These are phyloP conservation scores for Syrphus vitripennis DNA, from an alignment of 2,888 invertebrate species.

Conservation along the genomic window DNA sequence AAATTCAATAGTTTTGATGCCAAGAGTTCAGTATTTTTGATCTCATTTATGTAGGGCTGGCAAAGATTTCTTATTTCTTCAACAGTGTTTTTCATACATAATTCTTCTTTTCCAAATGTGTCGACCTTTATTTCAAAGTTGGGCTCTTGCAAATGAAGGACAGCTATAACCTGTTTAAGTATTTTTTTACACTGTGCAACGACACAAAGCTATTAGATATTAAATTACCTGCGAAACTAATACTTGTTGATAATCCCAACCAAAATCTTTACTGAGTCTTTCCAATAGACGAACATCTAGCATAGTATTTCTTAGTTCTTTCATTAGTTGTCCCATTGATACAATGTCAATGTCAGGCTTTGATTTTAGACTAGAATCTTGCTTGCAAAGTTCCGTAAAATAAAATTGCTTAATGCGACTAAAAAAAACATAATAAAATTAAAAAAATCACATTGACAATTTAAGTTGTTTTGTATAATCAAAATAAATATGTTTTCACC, in stretches of 20 bases:
- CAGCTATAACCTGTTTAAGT: slow-evolving; percentile 74
- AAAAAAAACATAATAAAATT: background rate
- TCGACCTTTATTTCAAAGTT: slow-evolving; percentile 78
- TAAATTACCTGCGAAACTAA: slow-evolving; percentile 77
- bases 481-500: slow-evolving; percentile 69
- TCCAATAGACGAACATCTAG: slow-evolving; percentile 78
- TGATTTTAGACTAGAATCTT: slow-evolving; percentile 77
- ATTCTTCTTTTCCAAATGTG: slow-evolving; percentile 79
- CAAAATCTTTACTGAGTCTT: slow-evolving; percentile 79
- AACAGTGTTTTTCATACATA: slow-evolving; percentile 76
- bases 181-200: background rate
- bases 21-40: slow-evolving; percentile 78
- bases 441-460: background rate
- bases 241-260: slow-evolving; percentile 79
- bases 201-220: background rate
- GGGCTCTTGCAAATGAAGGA: slow-evolving; percentile 78
- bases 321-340: slow-evolving; percentile 77
- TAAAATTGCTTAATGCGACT: slow-evolving; percentile 80
- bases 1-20: slow-evolving; percentile 77
- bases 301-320: slow-evolving; percentile 78
- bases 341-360: slow-evolving; percentile 78
- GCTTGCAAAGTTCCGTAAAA: slow-evolving; percentile 79
- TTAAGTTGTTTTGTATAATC: background rate
- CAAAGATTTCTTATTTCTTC: slow-evolving; percentile 77
- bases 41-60: slow-evolving; percentile 79